A percentile compares a stretch with the other conserved stretches of the same genome.
phyloP scores from a whole-genome alignment of 2,113 vertebrate species.

The Pandion haliaetus region DNA sequence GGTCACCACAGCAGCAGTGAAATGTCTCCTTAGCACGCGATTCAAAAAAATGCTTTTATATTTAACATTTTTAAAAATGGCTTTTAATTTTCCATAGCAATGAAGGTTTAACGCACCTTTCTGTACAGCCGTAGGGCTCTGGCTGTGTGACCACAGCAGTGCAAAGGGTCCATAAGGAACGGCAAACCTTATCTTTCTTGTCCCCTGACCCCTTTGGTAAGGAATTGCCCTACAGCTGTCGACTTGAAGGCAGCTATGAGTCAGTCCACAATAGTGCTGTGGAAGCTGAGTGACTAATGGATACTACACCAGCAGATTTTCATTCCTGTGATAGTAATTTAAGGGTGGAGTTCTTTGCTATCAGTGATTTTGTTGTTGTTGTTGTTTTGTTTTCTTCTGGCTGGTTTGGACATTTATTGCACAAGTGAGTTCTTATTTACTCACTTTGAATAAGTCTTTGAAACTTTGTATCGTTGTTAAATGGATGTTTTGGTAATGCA shows the following conservation, averaged over 20 bases:
- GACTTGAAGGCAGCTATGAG: neutral
- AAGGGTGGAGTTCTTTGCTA: neutral
- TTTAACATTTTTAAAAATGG: neutral
- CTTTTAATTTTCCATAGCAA: neutral
- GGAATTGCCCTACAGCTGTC: neutral
- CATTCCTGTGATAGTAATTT: neutral
- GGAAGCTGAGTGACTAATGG: neutral
- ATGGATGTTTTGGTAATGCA: neutral
- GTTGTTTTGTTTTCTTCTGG: neutral
- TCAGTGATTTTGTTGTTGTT: neutral
- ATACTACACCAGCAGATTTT: neutral
- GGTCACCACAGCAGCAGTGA: neutral
- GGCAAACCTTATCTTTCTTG: neutral
- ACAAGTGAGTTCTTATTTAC: neutral
- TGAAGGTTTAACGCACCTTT: neutral
- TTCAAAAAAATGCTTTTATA: neutral
- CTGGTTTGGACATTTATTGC: neutral
- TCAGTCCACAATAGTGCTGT: rapidly evolving
- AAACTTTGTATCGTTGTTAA: neutral
- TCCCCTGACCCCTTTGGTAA: neutral
- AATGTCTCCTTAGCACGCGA: neutral
- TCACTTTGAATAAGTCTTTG: neutral
- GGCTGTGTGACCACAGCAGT: neutral
- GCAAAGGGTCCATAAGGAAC: neutral
- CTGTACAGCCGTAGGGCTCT: neutral